These are phyloP conservation scores for Stenotaenia linearis DNA, from an alignment of 2,888 invertebrate species.

Conservation along the genomic window DNA sequence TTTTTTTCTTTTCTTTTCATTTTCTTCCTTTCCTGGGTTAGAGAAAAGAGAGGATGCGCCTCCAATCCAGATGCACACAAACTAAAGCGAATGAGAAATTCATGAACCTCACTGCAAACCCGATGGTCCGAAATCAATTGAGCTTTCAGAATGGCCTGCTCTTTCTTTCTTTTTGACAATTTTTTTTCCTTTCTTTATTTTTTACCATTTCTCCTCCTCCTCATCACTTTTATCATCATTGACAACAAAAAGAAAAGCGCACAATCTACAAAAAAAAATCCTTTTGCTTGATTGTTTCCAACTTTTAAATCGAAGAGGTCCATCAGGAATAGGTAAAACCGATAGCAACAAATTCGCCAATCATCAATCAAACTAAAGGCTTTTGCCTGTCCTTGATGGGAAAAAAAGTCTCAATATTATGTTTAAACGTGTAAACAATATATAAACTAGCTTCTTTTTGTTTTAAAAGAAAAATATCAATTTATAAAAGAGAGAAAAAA, in stretches of 20 bases:
- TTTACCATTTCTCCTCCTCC: not conserved
- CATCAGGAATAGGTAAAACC: not conserved
- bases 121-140: slow-evolving; percentile 2
- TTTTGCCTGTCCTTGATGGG: too few relatives aligned
- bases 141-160: slow-evolving; percentile 4
- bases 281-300: not conserved
- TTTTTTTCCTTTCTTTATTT: not conserved
- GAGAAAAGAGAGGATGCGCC: not conserved
- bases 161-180: slow-evolving; percentile 9
- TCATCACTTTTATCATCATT: slow-evolving; percentile 9
- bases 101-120: not conserved
- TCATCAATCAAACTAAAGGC: not conserved
- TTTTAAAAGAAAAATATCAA: not conserved
- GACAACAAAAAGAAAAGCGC: not conserved
- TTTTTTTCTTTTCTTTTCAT: not conserved
- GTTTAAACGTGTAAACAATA: not conserved
- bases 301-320: not conserved
- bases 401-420: not conserved
- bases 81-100: slow-evolving; percentile 9
- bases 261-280: not conserved
- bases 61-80: slow-evolving; percentile 9
- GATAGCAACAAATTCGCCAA: not conserved
- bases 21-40: not conserved
- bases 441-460: not conserved
- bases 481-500: not conserved